phyloP scores from a whole-genome alignment of 2,113 vertebrate species.

The Malurus elegans region DNA sequence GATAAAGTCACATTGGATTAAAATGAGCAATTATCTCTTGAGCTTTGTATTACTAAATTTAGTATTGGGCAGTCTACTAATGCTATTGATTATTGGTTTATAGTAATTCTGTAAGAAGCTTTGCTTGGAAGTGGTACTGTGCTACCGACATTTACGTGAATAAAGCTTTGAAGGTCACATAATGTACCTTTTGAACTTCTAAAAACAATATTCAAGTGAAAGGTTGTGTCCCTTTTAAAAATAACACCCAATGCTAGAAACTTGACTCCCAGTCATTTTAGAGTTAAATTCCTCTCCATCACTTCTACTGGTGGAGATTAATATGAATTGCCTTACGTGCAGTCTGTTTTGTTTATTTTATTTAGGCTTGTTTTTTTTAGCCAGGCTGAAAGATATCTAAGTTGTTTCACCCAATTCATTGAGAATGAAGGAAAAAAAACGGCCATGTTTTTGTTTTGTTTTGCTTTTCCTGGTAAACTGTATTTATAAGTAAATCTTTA shows the following conservation, averaged over 20 bases:
- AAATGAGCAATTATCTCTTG: conserved; percentile 28
- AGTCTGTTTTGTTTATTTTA: background rate
- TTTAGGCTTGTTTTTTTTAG: background rate
- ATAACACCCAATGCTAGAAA: background rate
- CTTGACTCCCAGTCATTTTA: background rate
- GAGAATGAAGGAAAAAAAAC: background rate
- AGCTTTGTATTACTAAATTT: conserved; percentile 53
- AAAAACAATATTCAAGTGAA: background rate
- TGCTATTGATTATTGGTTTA: conserved; percentile 48
- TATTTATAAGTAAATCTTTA: background rate
- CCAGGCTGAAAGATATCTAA: background rate
- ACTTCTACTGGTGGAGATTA: background rate
- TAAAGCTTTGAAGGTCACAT: conserved; percentile 32
- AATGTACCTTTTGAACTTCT: background rate
- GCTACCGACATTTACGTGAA: background rate
- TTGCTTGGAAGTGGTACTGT: background rate
- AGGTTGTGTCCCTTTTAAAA: background rate
- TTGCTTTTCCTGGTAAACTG: background rate
- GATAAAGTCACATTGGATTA: conserved; percentile 65
- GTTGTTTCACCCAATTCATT: background rate
- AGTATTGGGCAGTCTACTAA: background rate
- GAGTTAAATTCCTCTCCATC: background rate
- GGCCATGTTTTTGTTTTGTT: background rate
- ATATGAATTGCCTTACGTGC: background rate
- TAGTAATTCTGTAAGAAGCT: conserved; percentile 51